Evolutionary conservation across 2,113 vertebrate genomes (phyloP).

Genomic region (Syrmaticus mikado): DNA sequence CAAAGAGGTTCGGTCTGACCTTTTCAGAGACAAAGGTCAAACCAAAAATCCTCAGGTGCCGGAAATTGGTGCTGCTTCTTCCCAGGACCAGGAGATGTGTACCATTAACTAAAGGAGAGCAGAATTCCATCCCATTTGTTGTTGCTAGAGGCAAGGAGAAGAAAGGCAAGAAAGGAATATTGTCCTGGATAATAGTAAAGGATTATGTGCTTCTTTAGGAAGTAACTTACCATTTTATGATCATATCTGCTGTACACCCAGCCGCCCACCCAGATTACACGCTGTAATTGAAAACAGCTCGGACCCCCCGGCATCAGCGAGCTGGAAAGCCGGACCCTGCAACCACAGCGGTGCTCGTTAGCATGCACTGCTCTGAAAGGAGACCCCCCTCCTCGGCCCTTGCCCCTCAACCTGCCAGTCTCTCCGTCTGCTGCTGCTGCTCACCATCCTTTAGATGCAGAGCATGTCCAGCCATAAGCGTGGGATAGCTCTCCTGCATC

Average conservation of each 20-base stretch:
- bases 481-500: conserved; percentile 61
- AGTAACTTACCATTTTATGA: conserved; percentile 18
- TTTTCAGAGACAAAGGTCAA: conserved; percentile 61
- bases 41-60: conserved; percentile 59
- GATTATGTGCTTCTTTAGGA: conserved; percentile 34
- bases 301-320: neutral
- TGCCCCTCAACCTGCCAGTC: conserved; percentile 68
- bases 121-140: conserved; percentile 18
- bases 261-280: conserved; percentile 49
- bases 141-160: neutral
- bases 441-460: conserved; percentile 64
- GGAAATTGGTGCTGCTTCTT: conserved; percentile 52
- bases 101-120: neutral
- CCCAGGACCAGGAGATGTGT: conserved; percentile 20
- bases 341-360: neutral
- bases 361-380: conserved; percentile 48
- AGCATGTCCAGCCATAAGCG: conserved; percentile 55
- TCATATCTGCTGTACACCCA: conserved; percentile 19
- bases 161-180: conserved; percentile 42
- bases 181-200: conserved; percentile 9
- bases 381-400: conserved; percentile 65
- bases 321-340: conserved; percentile 14
- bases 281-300: neutral
- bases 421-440: conserved; percentile 10
- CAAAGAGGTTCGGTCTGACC: conserved; percentile 41